phyloP scores from a whole-genome alignment of 2,797 vertebrate species.

The Oreochromis grahami region DNA sequence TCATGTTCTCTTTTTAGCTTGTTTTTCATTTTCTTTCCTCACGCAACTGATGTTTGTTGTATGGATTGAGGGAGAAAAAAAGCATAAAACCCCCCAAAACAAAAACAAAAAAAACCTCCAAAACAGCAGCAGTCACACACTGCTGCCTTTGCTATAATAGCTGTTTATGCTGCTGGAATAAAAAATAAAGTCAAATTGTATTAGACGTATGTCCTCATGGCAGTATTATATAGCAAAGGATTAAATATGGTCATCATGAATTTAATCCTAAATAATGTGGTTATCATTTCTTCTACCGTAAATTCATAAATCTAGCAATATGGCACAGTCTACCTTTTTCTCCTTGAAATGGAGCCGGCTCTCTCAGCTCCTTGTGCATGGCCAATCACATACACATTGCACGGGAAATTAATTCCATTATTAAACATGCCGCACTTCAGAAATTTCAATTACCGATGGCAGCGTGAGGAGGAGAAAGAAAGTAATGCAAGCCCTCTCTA shows the following conservation, averaged over 20 bases:
- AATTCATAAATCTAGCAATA: conserved; percentile 39
- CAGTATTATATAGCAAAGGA: not conserved
- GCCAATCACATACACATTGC: conserved; percentile 78
- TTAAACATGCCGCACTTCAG: conserved; percentile 81
- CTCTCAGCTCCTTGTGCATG: conserved; percentile 52
- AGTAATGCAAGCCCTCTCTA: conserved; percentile 62
- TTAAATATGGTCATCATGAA: conserved; percentile 21
- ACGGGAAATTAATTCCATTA: conserved; percentile 84
- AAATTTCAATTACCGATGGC: conserved; percentile 80
- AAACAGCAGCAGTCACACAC: not conserved
- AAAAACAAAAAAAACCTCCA: not conserved
- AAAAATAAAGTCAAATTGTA: not conserved
- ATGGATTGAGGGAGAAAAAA: not conserved
- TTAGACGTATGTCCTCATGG: not conserved
- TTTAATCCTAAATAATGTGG: conserved; percentile 15
- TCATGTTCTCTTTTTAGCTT: not conserved
- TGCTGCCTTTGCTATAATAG: not conserved
- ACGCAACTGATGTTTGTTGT: not conserved
- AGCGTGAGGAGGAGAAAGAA: conserved; percentile 57
- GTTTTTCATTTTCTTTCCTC: not conserved
- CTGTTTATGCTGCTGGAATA: not conserved
- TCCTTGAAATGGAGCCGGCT: conserved; percentile 31
- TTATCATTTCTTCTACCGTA: conserved; percentile 22
- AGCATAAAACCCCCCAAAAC: accelerated
- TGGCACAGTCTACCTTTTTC: conserved; percentile 39